Evolutionary conservation across 1,140 invertebrate species (phyloP).

Genomic region (Heterodera schachtii): DNA sequence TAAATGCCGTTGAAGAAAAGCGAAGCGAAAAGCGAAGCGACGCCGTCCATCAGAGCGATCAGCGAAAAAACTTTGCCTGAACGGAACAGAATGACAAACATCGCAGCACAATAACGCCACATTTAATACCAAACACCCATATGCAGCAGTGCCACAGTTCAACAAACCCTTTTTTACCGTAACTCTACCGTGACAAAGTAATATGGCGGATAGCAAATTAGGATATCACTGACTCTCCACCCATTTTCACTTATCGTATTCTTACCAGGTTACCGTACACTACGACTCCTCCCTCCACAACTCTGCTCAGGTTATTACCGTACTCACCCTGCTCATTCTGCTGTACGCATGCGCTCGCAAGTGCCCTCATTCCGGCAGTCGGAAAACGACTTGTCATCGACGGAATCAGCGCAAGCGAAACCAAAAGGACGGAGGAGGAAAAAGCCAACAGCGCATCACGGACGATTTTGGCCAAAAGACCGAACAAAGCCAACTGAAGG

Average conservation of each 20-base stretch:
- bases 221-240: no score
- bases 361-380: conserved; percentile 53
- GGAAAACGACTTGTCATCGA: conserved; percentile 55
- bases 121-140: no score
- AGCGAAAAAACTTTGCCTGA: conserved; percentile 54
- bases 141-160: no score
- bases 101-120: no score
- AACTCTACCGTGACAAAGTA: no score
- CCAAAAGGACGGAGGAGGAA: conserved; percentile 32
- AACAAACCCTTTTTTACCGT: no score
- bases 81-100: conserved; percentile 13
- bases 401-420: conserved; percentile 40
- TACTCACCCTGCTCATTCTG: conserved; percentile 47
- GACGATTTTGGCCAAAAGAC: conserved; percentile 51
- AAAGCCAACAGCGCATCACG: conserved; percentile 51
- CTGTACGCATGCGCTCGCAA: conserved; percentile 50
- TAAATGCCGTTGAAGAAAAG: conserved; percentile 60
- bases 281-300: no score
- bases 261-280: no score
- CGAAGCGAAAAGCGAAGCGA: conserved; percentile 55
- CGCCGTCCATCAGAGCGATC: conserved; percentile 52
- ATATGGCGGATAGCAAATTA: no score
- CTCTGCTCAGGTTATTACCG: no score
- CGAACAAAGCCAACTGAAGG: conserved; percentile 44
- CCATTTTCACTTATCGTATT: no score